A percentile compares a stretch with the other conserved stretches of the same genome.
phyloP scores from a whole-genome alignment of 2,888 invertebrate species.

The Ephialtes manifestator region DNA sequence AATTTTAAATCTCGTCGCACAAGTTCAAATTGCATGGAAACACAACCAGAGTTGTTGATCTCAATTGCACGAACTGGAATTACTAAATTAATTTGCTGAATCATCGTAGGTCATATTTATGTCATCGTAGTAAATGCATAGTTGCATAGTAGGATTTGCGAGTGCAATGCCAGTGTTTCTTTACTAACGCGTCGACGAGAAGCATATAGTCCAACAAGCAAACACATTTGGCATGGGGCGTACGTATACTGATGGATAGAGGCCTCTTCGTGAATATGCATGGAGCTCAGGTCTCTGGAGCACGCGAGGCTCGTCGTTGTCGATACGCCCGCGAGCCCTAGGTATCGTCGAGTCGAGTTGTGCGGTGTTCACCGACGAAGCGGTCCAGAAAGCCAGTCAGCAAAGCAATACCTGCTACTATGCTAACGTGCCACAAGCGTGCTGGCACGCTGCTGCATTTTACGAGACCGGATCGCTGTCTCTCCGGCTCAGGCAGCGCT shows the following conservation, averaged over 20 bases:
- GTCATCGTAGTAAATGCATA: slow-evolving; percentile 8
- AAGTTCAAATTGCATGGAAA: no score
- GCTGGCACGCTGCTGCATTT: slow-evolving; percentile 60
- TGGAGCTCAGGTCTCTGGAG: slow-evolving; percentile 71
- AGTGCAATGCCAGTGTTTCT: not conserved
- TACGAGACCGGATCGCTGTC: slow-evolving; percentile 67
- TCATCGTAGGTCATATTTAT: not conserved
- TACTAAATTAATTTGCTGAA: no score
- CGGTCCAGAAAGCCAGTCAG: slow-evolving; percentile 54
- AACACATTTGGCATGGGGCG: slow-evolving; percentile 55
- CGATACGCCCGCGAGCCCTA: slow-evolving; percentile 61
- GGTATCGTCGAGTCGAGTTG: slow-evolving; percentile 66
- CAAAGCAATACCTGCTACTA: slow-evolving; percentile 54
- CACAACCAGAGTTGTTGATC: no score
- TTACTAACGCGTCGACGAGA: slow-evolving; percentile 23
- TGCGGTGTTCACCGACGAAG: slow-evolving; percentile 46
- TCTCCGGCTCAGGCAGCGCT: slow-evolving; percentile 32
- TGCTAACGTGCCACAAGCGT: slow-evolving; percentile 50
- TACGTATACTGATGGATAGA: slow-evolving; percentile 54
- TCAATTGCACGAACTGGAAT: no score
- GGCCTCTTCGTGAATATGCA: slow-evolving; percentile 70
- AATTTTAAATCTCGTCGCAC: no score
- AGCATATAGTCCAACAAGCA: slow-evolving; percentile 15
- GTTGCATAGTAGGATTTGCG: slow-evolving; percentile 5
- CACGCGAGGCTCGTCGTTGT: slow-evolving; percentile 50